Percentiles rank a stretch among this genome's conserved stretches.
Conservation (phyloP, 2,888 invertebrate genomes). For the Bugula neritina region DNA sequence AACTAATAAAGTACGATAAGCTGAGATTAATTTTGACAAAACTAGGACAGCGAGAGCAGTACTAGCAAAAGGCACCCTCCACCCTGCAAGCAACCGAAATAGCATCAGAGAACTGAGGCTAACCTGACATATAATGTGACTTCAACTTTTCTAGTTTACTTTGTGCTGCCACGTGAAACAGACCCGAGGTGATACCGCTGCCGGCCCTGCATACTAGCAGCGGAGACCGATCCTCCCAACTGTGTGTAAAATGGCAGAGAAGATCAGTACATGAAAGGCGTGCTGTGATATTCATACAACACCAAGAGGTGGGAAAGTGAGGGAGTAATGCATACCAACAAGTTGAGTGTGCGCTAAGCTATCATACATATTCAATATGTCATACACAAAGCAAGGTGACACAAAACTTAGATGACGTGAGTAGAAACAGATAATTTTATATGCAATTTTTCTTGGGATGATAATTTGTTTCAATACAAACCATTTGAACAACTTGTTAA, state of each 20-base stretch:
- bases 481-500: too few relatives aligned
- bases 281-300: not conserved
- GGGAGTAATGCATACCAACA: not conserved
- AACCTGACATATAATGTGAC: slow-evolving; percentile 23
- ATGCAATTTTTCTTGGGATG: too few relatives aligned
- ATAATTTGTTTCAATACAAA: too few relatives aligned
- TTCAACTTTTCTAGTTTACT: slow-evolving; percentile 4
- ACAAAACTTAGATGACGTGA: too few relatives aligned
- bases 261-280: not conserved
- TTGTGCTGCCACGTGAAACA: slow-evolving; percentile 15
- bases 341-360: not conserved
- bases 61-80: not conserved
- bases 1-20: not conserved
- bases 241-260: not conserved
- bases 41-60: not conserved
- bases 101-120: not conserved
- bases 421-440: too few relatives aligned
- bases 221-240: slow-evolving; percentile 16
- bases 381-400: too few relatives aligned
- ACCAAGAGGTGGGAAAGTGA: not conserved
- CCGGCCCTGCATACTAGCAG: slow-evolving; percentile 3
- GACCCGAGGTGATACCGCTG: slow-evolving; percentile 15
- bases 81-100: not conserved
- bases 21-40: not conserved
- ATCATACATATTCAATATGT: too few relatives aligned